Conservation (phyloP, 1,140 invertebrate genomes). For the Dolichoris vasculosae region DNA sequence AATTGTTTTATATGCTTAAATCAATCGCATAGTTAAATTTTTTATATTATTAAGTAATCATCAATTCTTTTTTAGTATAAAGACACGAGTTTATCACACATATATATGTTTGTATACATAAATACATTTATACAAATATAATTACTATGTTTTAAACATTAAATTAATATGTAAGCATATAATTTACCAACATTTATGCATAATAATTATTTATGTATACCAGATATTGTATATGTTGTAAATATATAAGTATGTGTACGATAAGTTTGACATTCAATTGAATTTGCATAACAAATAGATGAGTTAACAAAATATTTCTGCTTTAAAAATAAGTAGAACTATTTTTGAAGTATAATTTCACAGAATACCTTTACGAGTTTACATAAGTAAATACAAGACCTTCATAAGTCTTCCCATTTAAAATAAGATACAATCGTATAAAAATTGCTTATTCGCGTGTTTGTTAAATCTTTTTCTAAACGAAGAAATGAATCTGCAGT, state of each 20-base stretch:
- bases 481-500: slow-evolving; percentile 50
- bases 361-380: slow-evolving; percentile 32
- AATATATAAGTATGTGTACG: not conserved
- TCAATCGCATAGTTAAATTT: no score
- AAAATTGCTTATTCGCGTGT: slow-evolving; percentile 36
- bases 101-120: no score
- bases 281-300: not conserved
- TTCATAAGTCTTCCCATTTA: slow-evolving; percentile 34
- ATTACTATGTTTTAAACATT: no score
- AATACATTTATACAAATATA: no score
- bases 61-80: no score
- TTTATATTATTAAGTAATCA: no score
- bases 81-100: no score
- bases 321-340: no score
- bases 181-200: not conserved
- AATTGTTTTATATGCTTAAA: no score
- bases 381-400: slow-evolving; percentile 44
- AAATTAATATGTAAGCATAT: not conserved
- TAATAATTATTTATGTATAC: not conserved
- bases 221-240: not conserved
- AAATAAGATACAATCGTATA: slow-evolving; percentile 30
- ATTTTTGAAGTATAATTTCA: slow-evolving; percentile 22
- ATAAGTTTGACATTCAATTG: not conserved
- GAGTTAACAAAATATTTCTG: not conserved
- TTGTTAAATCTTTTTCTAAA: slow-evolving; percentile 33